phyloP scores from a whole-genome alignment of 1,140 invertebrate species.

The Tetramorium parvispinum region DNA sequence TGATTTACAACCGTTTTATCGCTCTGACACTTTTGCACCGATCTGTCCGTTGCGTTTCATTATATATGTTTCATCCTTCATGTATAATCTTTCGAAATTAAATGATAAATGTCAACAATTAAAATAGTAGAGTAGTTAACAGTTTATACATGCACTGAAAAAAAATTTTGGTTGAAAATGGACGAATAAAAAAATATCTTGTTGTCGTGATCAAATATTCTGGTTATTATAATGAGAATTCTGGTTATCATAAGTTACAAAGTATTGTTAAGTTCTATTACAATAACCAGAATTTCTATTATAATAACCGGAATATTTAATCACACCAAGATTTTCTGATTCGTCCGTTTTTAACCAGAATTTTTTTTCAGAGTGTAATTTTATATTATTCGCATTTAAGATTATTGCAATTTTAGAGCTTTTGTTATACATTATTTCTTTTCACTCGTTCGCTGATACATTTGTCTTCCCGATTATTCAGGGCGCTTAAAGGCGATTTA shows the following conservation, averaged over 20 bases:
- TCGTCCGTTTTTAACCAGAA: too few species aligned
- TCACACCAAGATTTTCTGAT: too few species aligned
- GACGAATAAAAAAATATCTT: too few species aligned
- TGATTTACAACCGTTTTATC: constrained; percentile 46
- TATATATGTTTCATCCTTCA: neutral
- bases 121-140: neutral
- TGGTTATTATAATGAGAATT: too few species aligned
- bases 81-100: neutral
- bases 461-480: neutral
- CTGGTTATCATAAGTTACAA: too few species aligned
- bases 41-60: constrained; percentile 13
- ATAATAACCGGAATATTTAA: too few species aligned
- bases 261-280: too few species aligned
- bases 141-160: too few species aligned
- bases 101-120: neutral
- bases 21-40: constrained; percentile 6
- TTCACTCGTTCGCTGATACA: neutral
- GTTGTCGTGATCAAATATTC: too few species aligned
- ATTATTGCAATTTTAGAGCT: too few species aligned
- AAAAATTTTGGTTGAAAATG: too few species aligned
- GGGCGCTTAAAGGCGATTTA: neutral
- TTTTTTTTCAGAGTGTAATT: neutral
- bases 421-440: neutral
- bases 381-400: neutral
- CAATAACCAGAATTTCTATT: too few species aligned